A percentile compares a stretch with the other conserved stretches of the same genome.
These are phyloP conservation scores for Cephus sareptanus DNA, from an alignment of 2,888 invertebrate genomes.

Conservation along the genomic window DNA sequence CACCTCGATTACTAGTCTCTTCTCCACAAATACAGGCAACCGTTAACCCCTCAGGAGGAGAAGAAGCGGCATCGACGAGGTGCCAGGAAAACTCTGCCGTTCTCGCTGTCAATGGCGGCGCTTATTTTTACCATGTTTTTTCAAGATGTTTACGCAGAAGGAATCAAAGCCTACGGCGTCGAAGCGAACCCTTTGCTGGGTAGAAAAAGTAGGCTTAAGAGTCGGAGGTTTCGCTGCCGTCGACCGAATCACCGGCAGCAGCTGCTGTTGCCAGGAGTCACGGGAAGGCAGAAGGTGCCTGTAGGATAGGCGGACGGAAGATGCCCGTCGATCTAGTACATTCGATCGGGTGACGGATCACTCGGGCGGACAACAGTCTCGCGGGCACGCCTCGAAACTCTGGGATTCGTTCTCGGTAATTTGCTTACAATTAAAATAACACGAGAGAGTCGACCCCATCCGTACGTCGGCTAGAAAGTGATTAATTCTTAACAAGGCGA, in stretches of 20 bases:
- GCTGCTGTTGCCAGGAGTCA: not conserved
- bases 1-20: not conserved
- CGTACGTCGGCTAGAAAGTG: conserved; percentile 31
- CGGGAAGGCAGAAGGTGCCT: not conserved
- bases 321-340: not conserved
- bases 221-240: not conserved
- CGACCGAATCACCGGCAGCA: not conserved
- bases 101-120: not conserved
- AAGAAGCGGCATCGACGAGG: not conserved
- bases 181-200: not conserved
- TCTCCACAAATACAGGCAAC: not conserved
- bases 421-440: conserved; percentile 45
- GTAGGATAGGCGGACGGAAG: not conserved
- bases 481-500: conserved; percentile 47
- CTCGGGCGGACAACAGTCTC: not conserved
- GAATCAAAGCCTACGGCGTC: not conserved
- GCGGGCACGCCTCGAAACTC: not conserved
- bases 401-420: conserved; percentile 25
- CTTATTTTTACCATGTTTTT: conserved; percentile 18
- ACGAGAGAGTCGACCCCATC: conserved; percentile 17
- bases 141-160: conserved; percentile 15
- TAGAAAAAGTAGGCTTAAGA: not conserved
- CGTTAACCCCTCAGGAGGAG: not conserved
- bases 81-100: not conserved
- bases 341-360: not conserved